Conservation (phyloP, 2,113 vertebrate species). For the Eretmochelys imbricata region DNA sequence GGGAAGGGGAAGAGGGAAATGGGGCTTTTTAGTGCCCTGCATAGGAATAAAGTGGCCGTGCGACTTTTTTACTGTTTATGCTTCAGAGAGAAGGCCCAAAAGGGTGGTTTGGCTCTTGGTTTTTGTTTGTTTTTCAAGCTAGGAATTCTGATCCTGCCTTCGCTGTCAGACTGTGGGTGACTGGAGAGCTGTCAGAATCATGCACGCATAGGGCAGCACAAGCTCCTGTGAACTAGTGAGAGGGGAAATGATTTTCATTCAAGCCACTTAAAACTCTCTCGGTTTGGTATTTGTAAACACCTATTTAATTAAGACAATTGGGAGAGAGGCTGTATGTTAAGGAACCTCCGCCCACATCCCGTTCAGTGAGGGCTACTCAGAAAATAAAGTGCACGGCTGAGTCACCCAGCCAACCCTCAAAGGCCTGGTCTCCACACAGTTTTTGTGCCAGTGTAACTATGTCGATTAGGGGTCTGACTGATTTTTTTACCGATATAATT, state of each 20-base stretch:
- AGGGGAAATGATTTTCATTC: not conserved
- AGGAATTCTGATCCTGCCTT: not conserved
- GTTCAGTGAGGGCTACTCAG: not conserved
- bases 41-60: not conserved
- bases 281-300: not conserved
- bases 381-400: not conserved
- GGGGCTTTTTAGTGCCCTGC: not conserved
- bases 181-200: not conserved
- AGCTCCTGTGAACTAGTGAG: not conserved
- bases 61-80: not conserved
- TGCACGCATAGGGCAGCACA: not conserved
- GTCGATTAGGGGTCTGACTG: not conserved
- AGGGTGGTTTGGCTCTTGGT: not conserved
- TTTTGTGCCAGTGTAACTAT: not conserved
- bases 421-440: not conserved
- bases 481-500: not conserved
- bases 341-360: not conserved
- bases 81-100: not conserved
- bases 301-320: not conserved
- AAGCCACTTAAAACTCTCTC: not conserved
- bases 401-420: not conserved
- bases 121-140: not conserved
- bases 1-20: not conserved
- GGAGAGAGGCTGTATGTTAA: not conserved
- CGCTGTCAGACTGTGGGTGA: not conserved